Base-by-base conservation (phyloP, 2,888 invertebrate genomes). In the Brachyptera risi region DNA sequence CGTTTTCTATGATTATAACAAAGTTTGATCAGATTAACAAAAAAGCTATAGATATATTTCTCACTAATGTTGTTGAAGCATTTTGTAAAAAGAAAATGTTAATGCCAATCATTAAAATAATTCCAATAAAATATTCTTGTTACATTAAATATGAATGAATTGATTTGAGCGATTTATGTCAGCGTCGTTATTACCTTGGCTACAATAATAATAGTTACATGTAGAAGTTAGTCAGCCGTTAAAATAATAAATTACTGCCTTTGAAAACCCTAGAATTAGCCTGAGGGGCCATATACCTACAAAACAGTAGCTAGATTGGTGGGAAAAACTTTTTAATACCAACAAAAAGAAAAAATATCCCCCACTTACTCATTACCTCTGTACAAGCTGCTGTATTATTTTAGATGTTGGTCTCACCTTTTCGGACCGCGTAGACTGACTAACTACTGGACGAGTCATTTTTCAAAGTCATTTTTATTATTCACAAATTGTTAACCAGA, bases 221-320 rank as follows among this genome's bases (percentile, higher is more conserved):
- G 31, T 27, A n/a, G 54, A 35, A 54, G 54, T 54, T 37, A 54
- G 17, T 54, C 54, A 54, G 31, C 54, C 54, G 54, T 54, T 54
- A 54, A 54, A 54, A 54, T 54, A 54, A 37, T 37, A 54, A 54
- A 54, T 54, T 54, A 23, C 54, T 54, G 37, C 54, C 23, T 54
- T 37, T 13, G 54, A 35, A 35, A n/a, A 47, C 9, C n/a, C 24
- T 47, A 11, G 47, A 5, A 13, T n/a, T 4, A 17, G 54, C 54
- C 54, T 21, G 13, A n/a, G n/a, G 23, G 54, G 54, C 19, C 24
- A 47, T 23, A n/a, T n/a, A n/a, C n/a, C 37, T 19, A 23, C 19
- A 35, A 54, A 54, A 54, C 54, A 54, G 54, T 37, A 54, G 54
- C 54, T 54, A 17, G 17, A 13, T 31, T 54, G 54, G 54, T 54